These are phyloP conservation scores for Drosophila leontia DNA, from an alignment of 1,140 invertebrate species.

Conservation along the genomic window DNA sequence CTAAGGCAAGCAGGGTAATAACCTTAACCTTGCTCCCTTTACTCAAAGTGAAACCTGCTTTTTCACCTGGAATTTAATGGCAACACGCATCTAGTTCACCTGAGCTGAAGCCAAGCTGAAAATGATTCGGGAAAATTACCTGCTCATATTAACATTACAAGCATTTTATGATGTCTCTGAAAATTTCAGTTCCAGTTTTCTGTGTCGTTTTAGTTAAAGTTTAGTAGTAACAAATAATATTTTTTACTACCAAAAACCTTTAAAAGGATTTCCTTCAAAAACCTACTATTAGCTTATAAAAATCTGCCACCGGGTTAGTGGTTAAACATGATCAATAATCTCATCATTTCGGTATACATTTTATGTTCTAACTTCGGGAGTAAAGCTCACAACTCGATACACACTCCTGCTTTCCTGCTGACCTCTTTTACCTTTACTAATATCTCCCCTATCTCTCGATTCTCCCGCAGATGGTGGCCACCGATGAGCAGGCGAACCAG, in stretches of 20 bases:
- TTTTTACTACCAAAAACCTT: not conserved
- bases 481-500: slow-evolving; percentile 87
- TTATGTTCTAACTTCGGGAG: slow-evolving; percentile 28
- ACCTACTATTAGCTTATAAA: slow-evolving; percentile 4
- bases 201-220: not conserved
- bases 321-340: slow-evolving; percentile 35
- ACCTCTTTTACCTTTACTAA: slow-evolving; percentile 12
- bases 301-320: not conserved
- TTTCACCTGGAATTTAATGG: slow-evolving; percentile 6
- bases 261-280: slow-evolving; percentile 4
- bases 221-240: not conserved
- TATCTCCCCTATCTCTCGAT: not conserved
- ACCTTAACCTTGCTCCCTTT: slow-evolving; percentile 19
- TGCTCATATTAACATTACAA: slow-evolving; percentile 30
- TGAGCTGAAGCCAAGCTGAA: slow-evolving; percentile 21
- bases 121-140: slow-evolving; percentile 28
- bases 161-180: slow-evolving; percentile 1
- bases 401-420: not conserved
- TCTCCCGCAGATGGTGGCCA: slow-evolving; percentile 89
- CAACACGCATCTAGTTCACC: slow-evolving; percentile 29
- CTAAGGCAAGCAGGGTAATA: slow-evolving; percentile 24
- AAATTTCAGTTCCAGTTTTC: not conserved
- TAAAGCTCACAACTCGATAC: slow-evolving; percentile 55
- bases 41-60: not conserved
- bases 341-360: slow-evolving; percentile 7